Percentiles rank a stretch among this genome's conserved stretches.
Evolutionary conservation across 2,888 invertebrate genomes (phyloP).

Genomic region (Apotomis turbidana): DNA sequence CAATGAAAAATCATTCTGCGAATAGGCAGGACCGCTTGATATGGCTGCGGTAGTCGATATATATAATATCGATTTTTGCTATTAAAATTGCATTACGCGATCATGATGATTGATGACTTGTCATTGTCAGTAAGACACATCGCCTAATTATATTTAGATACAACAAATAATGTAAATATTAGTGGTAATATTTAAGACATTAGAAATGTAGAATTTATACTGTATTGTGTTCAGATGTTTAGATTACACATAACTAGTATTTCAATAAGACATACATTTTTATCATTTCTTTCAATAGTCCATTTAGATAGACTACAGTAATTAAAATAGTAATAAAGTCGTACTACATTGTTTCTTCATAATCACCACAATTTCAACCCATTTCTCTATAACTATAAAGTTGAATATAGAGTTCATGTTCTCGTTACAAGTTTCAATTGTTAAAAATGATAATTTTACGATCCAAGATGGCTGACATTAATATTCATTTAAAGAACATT

Average conservation of each 20-base stretch:
- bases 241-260: not conserved
- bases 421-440: conserved; percentile 31
- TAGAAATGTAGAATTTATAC: too few species aligned
- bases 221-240: not conserved
- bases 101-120: too few species aligned
- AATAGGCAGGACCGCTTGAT: too few species aligned
- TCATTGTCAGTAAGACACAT: too few species aligned
- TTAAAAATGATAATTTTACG: conserved; percentile 42
- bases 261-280: not conserved
- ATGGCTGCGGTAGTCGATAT: too few species aligned
- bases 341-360: not conserved
- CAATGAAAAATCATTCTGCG: too few species aligned
- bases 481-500: conserved; percentile 40
- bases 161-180: too few species aligned
- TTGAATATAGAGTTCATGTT: not conserved
- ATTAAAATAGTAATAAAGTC: conserved; percentile 10
- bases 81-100: too few species aligned
- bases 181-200: too few species aligned
- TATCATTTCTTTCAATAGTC: not conserved
- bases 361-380: not conserved
- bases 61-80: too few species aligned
- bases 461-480: conserved; percentile 37
- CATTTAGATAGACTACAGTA: not conserved
- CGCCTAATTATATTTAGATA: too few species aligned
- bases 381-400: not conserved